A percentile compares a stretch with the other conserved stretches of the same genome.
phyloP scores from a whole-genome alignment of 2,888 invertebrate species.

The Trimorus sp. region DNA sequence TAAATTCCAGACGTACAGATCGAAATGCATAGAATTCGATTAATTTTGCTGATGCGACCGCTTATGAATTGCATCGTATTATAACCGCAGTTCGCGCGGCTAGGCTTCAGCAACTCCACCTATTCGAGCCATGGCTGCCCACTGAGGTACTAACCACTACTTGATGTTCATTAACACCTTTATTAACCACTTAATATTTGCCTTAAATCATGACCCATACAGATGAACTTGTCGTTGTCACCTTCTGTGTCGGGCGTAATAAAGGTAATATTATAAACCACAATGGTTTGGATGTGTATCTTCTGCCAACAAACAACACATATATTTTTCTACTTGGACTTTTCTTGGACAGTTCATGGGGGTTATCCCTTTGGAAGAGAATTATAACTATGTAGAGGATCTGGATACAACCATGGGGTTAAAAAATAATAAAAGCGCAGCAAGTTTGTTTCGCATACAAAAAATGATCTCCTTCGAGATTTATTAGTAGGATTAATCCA shows the following conservation, averaged over 20 bases:
- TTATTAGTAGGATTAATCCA: conserved; percentile 18
- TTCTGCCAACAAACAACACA: no score
- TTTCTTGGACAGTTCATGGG: no score
- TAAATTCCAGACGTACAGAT: conserved; percentile 56
- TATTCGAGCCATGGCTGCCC: conserved; percentile 50
- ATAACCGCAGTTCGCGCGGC: conserved; percentile 59
- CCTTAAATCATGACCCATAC: conserved; percentile 50
- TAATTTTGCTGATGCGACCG: conserved; percentile 60
- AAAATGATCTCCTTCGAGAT: conserved; percentile 15
- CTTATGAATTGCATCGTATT: conserved; percentile 61
- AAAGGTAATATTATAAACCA: conserved; percentile 6
- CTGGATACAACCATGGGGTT: no score
- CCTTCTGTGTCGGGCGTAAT: conserved; percentile 7
- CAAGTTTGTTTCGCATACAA: neutral
- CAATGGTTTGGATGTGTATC: no score
- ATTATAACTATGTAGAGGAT: no score
- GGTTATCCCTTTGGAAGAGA: no score
- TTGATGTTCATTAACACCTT: conserved; percentile 55
- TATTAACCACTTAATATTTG: conserved; percentile 50
- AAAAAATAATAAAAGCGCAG: no score
- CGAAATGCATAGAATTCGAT: conserved; percentile 65
- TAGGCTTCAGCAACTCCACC: conserved; percentile 42
- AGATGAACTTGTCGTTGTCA: conserved; percentile 21
- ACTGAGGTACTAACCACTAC: conserved; percentile 28
- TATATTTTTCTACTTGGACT: no score